A percentile compares a stretch with the other conserved stretches of the same genome.
These are phyloP conservation scores for Bovichtus variegatus DNA, from an alignment of 2,797 vertebrate species.

Conservation along the genomic window DNA sequence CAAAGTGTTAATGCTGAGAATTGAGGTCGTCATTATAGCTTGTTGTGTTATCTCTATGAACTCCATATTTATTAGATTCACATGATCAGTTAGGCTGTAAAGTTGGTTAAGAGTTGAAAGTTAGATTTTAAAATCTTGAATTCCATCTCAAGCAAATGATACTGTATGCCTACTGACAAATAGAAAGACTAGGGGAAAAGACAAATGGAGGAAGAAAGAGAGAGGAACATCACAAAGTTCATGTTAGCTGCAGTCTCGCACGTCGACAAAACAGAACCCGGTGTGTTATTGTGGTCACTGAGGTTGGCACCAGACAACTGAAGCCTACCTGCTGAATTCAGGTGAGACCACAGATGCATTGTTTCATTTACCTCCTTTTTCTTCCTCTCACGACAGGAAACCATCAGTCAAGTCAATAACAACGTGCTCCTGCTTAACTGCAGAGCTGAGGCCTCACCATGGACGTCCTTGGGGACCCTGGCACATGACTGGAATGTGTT, in stretches of 20 bases:
- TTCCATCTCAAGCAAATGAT: background rate
- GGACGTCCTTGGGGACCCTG: background rate
- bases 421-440: slow-evolving; percentile 12
- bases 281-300: slow-evolving; percentile 80
- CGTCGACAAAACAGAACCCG: slow-evolving; percentile 33
- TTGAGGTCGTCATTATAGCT: background rate
- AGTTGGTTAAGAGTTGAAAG: too few relatives aligned
- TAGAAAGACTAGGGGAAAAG: background rate
- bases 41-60: background rate
- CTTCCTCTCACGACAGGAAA: slow-evolving; percentile 80
- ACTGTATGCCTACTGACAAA: background rate
- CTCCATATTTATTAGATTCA: too few relatives aligned
- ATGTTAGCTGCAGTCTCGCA: background rate
- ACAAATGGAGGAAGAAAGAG: slow-evolving; percentile 9
- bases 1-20: background rate
- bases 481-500: background rate
- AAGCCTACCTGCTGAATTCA: slow-evolving; percentile 71
- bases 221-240: slow-evolving; percentile 2
- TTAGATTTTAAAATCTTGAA: background rate
- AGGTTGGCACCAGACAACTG: slow-evolving; percentile 55
- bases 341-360: slow-evolving; percentile 78
- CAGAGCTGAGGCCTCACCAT: background rate
- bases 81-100: too few relatives aligned
- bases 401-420: slow-evolving; percentile 68
- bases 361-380: slow-evolving; percentile 16